Conservation (phyloP, 2,797 vertebrate species). For the Poeciliopsis paucimaculata region DNA sequence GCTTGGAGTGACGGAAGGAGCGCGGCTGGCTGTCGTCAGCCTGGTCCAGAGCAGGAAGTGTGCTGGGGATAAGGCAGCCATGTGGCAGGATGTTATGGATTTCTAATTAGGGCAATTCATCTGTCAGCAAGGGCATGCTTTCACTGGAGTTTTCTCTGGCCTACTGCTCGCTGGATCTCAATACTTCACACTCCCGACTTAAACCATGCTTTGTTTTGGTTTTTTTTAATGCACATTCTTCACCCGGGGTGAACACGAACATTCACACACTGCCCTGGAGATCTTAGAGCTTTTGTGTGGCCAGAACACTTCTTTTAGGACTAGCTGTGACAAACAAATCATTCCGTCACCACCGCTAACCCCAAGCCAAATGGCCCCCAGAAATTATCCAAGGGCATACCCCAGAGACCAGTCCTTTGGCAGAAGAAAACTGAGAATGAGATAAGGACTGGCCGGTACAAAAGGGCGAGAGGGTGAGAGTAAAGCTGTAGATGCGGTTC, state of each 20-base stretch:
- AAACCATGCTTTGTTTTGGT: constrained; percentile 35
- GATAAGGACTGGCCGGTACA: constrained; percentile 57
- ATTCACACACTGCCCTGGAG: constrained; percentile 29
- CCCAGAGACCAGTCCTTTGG: constrained; percentile 53
- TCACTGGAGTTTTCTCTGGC: constrained; percentile 87
- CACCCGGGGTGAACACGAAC: constrained; percentile 35
- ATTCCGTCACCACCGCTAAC: constrained; percentile 54
- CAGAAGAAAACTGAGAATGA: constrained; percentile 54
- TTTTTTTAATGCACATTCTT: constrained; percentile 48
- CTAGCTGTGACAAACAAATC: constrained; percentile 60
- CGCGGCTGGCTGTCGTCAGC: constrained; percentile 95
- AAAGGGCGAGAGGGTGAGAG: constrained; percentile 34
- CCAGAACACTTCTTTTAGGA: constrained; percentile 47
- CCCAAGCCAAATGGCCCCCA: constrained; percentile 43
- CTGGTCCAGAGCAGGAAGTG: constrained; percentile 97
- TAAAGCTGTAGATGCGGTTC: constrained; percentile 22
- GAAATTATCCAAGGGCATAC: constrained; percentile 40
- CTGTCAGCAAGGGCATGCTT: constrained; percentile 97
- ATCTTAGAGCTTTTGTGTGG: constrained; percentile 45
- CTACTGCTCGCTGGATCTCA: constrained; percentile 47
- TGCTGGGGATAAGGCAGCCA: constrained; percentile 98
- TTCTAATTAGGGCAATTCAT: constrained; percentile 99
- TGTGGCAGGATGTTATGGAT: constrained; percentile 99
- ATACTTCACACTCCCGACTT: constrained; percentile 66
- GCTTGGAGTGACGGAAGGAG: constrained; percentile 89